phyloP scores from a whole-genome alignment of 2,113 vertebrate genomes.

The Morphnarchus princeps region DNA sequence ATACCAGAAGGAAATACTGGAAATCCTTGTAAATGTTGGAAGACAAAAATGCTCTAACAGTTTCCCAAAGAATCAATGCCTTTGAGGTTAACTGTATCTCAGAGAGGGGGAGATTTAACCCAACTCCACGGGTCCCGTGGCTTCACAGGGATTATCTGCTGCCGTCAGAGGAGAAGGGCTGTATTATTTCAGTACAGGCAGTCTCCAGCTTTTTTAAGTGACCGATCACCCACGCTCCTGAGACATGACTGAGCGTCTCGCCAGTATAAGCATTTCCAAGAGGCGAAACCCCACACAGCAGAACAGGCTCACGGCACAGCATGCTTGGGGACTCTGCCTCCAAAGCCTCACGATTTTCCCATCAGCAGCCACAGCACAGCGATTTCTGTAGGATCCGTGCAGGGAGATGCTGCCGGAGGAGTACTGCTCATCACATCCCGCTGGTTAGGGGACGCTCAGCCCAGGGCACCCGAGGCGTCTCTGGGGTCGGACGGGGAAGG shows the following conservation, averaged over 20 bases:
- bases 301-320: neutral
- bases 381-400: neutral
- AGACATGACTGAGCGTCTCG: neutral
- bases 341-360: neutral
- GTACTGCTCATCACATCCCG: neutral
- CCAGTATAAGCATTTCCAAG: neutral
- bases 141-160: neutral
- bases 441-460: neutral
- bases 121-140: neutral
- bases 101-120: neutral
- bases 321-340: neutral
- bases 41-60: neutral
- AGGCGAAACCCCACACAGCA: neutral
- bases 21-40: neutral
- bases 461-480: neutral
- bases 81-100: neutral
- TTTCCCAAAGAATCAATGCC: neutral
- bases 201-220: neutral
- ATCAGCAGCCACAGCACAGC: neutral
- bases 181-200: neutral
- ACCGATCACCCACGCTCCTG: neutral
- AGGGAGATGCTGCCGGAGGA: neutral
- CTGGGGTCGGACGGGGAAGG: neutral
- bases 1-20: neutral
- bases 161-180: neutral